Base-by-base conservation (phyloP, 2,113 vertebrate species). In the Sporophila hypoxantha region DNA sequence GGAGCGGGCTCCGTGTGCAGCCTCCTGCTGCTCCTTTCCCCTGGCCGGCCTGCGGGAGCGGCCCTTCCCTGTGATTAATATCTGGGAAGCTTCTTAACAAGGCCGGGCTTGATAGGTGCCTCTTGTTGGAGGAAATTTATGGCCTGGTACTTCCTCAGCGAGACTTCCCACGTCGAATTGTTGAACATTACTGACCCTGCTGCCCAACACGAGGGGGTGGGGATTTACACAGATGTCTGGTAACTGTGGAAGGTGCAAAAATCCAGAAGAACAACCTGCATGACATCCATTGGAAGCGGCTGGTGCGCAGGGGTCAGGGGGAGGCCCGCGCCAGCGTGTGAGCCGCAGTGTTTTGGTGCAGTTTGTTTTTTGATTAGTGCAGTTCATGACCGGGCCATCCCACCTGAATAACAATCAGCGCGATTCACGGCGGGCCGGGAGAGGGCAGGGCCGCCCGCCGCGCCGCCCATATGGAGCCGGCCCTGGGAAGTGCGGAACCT, bases 141-240 rank as follows among this genome's bases (percentile, higher is more conserved):
- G 96, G 95, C 96, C 93, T 39, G 60, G 95, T 95, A 97, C 96
- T 97, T 97, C 97, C 97, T 97, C 95, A 62, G 76, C 49, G 94
- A 96, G 97, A 97, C 96, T 97, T 97, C 97, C 97, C 97, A 97
- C 96, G 96, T 97, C 62, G 96, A 97, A 96, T 93, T 96, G 96
- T 96, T 96, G 89, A 93, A 93, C 96, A 95, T 95, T 83, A 93
- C 96, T 97, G 96, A 97, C 97, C 97, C 96, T 89, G 94, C 80
- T 73, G 94, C 95, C 97, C 96, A 91, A 92, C 95, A 96, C 82
- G 93, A 96, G 96, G 92, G 92, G 95, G 94, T 85, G 85, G 93
- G 90, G 91, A 93, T 94, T 95, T 86, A 94, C 95, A 94, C 96
- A 97, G 95, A 96, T 97, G 96, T 96, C 95, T 95, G 65, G 92